phyloP scores from a whole-genome alignment of 1,140 invertebrate genomes.

The Polypedilum pembai region DNA sequence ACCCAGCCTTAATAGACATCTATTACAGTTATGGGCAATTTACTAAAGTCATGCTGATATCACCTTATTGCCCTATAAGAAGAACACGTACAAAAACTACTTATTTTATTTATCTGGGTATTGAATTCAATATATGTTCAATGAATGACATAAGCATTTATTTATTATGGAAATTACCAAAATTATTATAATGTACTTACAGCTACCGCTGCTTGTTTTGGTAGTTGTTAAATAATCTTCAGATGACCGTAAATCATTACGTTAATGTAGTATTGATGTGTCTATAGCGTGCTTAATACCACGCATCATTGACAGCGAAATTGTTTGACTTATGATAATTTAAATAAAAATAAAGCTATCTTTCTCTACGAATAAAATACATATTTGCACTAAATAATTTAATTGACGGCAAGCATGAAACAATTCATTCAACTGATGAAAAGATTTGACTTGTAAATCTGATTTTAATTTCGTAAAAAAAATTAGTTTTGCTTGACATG shows the following conservation, averaged over 20 bases:
- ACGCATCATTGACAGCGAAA: conserved; percentile 5
- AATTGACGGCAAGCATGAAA: too few relatives aligned
- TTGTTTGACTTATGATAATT: background rate
- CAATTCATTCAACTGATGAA: too few relatives aligned
- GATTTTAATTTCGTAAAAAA: too few relatives aligned
- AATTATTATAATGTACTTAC: background rate
- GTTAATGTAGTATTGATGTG: conserved; percentile 1
- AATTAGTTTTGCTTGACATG: too few relatives aligned
- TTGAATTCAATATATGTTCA: too few relatives aligned
- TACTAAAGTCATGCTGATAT: background rate
- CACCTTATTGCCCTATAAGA: background rate
- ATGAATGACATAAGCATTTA: background rate
- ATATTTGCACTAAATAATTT: too few relatives aligned
- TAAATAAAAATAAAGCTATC: too few relatives aligned
- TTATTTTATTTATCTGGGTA: too few relatives aligned
- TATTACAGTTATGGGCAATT: background rate
- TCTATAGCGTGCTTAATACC: background rate
- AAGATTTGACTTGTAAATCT: too few relatives aligned
- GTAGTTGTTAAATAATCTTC: background rate
- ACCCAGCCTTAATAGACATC: background rate
- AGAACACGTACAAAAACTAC: too few relatives aligned
- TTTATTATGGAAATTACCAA: background rate
- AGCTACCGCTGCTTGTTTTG: background rate
- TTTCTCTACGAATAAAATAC: too few relatives aligned
- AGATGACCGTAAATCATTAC: conserved; percentile 12